Percentiles rank a stretch among this genome's conserved stretches.
phyloP scores from a whole-genome alignment of 2,113 vertebrate species.

The Leiothrix lutea region DNA sequence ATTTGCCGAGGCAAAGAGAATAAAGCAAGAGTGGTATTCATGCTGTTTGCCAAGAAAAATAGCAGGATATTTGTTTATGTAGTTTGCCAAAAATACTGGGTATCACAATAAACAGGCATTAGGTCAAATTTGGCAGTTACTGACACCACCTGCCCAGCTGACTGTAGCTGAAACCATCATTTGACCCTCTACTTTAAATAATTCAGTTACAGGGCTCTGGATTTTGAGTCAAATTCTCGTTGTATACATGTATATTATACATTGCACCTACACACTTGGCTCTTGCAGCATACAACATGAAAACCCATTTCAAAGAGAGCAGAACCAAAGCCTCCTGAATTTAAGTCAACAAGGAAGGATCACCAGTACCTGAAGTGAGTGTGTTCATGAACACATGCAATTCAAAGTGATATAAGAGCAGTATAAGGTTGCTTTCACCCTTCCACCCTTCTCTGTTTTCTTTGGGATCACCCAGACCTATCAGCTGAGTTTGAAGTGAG shows the following conservation, averaged over 20 bases:
- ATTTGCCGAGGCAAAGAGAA: not conserved
- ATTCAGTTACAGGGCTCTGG: not conserved
- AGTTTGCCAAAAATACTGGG: not conserved
- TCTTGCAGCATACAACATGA: not conserved
- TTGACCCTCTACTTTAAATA: not conserved
- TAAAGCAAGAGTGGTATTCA: not conserved
- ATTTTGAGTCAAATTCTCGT: not conserved
- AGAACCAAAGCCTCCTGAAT: not conserved
- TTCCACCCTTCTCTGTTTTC: not conserved
- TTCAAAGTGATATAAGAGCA: conserved; percentile 4
- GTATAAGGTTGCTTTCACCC: not conserved
- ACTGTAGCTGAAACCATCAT: not conserved
- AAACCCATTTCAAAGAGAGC: not conserved
- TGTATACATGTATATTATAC: not conserved
- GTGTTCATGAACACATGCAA: not conserved
- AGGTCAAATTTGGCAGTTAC: not conserved
- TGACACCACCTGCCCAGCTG: not conserved
- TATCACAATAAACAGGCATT: not conserved
- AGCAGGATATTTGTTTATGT: not conserved
- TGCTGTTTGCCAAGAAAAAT: conserved; percentile 20
- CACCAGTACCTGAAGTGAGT: not conserved
- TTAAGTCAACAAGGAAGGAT: not conserved
- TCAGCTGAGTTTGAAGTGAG: not conserved
- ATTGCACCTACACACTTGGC: not conserved
- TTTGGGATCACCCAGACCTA: not conserved